These are phyloP conservation scores for Ylistrum balloti DNA, from an alignment of 1,140 invertebrate genomes.

Conservation along the genomic window DNA sequence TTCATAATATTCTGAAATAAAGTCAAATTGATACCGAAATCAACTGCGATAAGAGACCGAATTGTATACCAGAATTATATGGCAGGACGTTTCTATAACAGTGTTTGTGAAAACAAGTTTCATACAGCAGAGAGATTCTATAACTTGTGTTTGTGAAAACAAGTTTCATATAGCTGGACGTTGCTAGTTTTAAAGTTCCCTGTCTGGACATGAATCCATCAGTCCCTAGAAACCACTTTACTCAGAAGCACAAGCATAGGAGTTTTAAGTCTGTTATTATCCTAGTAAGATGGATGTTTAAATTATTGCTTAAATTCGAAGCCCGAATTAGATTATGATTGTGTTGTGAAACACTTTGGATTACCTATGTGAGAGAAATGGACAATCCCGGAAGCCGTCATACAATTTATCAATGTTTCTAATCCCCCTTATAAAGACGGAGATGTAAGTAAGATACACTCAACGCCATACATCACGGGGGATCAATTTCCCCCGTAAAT, in stretches of 20 bases:
- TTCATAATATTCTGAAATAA: too few relatives aligned
- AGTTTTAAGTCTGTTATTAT: neutral
- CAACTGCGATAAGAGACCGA: too few relatives aligned
- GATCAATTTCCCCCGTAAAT: neutral
- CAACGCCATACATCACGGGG: neutral
- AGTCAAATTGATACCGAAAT: too few relatives aligned
- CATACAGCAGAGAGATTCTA: too few relatives aligned
- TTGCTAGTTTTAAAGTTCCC: too few relatives aligned
- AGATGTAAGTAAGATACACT: neutral
- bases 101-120: too few relatives aligned
- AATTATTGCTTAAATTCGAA: neutral
- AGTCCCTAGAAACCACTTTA: neutral
- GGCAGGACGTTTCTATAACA: too few relatives aligned
- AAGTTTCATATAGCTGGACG: too few relatives aligned
- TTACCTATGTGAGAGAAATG: neutral
- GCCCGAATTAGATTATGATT: neutral
- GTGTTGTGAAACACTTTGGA: neutral
- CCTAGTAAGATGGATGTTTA: neutral
- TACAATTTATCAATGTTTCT: neutral
- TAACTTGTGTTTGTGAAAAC: too few relatives aligned
- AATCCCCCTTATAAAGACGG: neutral
- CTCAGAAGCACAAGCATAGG: neutral
- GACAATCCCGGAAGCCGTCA: neutral
- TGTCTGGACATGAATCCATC: neutral
- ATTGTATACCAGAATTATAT: too few relatives aligned